Percentiles rank a stretch among this genome's conserved stretches.
These are phyloP conservation scores for Palythoa grandis DNA, from an alignment of 92 coral and sea anemone genomes.

Conservation along the genomic window DNA sequence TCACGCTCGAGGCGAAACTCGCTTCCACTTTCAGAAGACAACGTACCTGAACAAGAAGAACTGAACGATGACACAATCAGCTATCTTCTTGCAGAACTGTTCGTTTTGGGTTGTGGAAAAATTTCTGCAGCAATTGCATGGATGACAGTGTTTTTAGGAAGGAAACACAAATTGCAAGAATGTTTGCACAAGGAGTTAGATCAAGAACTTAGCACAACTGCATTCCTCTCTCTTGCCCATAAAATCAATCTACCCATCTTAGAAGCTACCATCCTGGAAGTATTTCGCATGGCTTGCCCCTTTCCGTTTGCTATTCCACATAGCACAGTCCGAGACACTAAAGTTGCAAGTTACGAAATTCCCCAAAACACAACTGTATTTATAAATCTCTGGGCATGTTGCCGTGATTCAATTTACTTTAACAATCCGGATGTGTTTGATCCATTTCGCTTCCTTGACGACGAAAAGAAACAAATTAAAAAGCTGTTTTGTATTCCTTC, in stretches of 20 bases:
- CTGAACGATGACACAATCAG: constrained; percentile 10
- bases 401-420: constrained; percentile 53
- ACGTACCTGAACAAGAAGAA: constrained; percentile 35
- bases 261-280: constrained; percentile 64
- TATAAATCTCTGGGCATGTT: constrained; percentile 60
- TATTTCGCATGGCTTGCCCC: constrained; percentile 51
- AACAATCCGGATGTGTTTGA: constrained; percentile 52
- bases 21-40: constrained; percentile 37
- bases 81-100: constrained; percentile 29
- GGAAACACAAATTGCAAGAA: constrained; percentile 32
- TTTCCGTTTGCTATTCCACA: constrained; percentile 69
- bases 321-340: constrained; percentile 61
- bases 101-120: constrained; percentile 17
- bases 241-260: constrained; percentile 42
- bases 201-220: background rate
- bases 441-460: constrained; percentile 64
- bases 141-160: constrained; percentile 11
- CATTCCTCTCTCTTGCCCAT: background rate
- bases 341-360: constrained; percentile 43
- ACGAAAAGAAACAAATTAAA: background rate
- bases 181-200: constrained; percentile 31
- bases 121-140: constrained; percentile 19
- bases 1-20: constrained; percentile 37
- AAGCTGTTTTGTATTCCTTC: constrained; percentile 42
- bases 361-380: constrained; percentile 68